phyloP scores from a whole-genome alignment of 2,797 vertebrate species.

The Anabas testudineus region DNA sequence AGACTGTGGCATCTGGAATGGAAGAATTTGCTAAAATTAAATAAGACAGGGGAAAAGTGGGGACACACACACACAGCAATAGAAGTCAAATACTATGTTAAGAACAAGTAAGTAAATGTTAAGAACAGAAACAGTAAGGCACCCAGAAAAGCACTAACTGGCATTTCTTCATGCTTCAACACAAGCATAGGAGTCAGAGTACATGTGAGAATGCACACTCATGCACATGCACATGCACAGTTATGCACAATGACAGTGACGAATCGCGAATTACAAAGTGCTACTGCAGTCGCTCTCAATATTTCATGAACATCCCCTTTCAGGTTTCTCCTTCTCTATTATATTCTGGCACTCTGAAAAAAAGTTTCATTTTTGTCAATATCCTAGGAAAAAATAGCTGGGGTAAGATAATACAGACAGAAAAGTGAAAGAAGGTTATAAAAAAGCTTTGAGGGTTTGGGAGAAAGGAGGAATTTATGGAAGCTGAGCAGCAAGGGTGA shows the following conservation, averaged over 20 bases:
- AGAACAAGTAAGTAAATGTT: background rate
- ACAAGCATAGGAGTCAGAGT: background rate
- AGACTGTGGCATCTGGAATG: constrained; percentile 1
- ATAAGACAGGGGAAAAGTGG: background rate
- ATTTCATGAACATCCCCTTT: constrained; percentile 70
- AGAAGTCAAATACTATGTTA: constrained; percentile 2
- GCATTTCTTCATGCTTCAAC: constrained; percentile 5
- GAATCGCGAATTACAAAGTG: constrained; percentile 48
- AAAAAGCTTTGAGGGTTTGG: constrained; percentile 47
- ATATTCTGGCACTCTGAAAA: constrained; percentile 39
- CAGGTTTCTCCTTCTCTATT: constrained; percentile 26
- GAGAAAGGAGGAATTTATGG: constrained; percentile 40
- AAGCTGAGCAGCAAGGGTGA: constrained; percentile 47
- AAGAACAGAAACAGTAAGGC: background rate
- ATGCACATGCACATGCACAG: constrained; percentile 4
- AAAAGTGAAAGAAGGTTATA: constrained; percentile 19
- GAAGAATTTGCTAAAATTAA: background rate
- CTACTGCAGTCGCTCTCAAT: constrained; percentile 61
- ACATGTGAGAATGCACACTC: background rate
- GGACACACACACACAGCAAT: constrained; percentile 1
- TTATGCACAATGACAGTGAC: constrained; percentile 43
- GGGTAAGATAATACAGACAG: constrained; percentile 24
- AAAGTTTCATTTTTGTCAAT: constrained; percentile 50
- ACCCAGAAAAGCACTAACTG: background rate
- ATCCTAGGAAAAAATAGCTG: constrained; percentile 33